These are phyloP conservation scores for Tursiops truncatus DNA, from an alignment of 2,113 vertebrate genomes.

Conservation along the genomic window DNA sequence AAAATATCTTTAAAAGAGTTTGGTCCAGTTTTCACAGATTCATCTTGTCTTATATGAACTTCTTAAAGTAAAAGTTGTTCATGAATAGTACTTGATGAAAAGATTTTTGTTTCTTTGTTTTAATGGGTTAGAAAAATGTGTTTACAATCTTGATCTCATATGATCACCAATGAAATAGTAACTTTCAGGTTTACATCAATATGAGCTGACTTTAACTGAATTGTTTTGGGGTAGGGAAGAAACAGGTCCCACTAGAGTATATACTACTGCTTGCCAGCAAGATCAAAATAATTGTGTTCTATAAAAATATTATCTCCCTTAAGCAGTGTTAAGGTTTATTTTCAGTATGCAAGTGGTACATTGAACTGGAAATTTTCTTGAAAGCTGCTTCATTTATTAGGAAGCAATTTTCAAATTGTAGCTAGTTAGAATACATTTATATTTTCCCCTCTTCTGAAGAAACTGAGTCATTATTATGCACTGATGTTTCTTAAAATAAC, in stretches of 20 bases:
- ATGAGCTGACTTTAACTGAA: constrained; percentile 59
- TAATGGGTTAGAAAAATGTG: constrained; percentile 69
- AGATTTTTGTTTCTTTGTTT: constrained; percentile 55
- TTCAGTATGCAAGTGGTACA: constrained; percentile 31
- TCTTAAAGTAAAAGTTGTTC: constrained; percentile 59
- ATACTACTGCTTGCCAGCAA: constrained; percentile 19
- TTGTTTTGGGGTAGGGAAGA: constrained; percentile 66
- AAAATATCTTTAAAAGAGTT: constrained; percentile 55
- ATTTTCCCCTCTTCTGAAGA: constrained; percentile 62
- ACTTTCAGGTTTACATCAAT: constrained; percentile 68
- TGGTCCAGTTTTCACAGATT: constrained; percentile 58
- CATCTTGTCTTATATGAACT: constrained; percentile 57
- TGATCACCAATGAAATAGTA: constrained; percentile 61
- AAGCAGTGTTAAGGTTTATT: constrained; percentile 63
- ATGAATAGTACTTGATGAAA: constrained; percentile 63
- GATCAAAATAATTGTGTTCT: background rate
- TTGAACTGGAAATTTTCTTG: constrained; percentile 50
- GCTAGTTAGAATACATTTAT: constrained; percentile 32
- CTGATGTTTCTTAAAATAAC: constrained; percentile 65
- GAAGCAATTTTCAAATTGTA: constrained; percentile 62
- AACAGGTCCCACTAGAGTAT: constrained; percentile 23
- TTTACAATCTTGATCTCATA: constrained; percentile 70
- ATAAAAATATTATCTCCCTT: constrained; percentile 6
- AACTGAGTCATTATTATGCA: constrained; percentile 51
- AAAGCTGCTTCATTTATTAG: constrained; percentile 59